Conservation (phyloP, 2,113 vertebrate species). For the Mormyrus iriodes region DNA sequence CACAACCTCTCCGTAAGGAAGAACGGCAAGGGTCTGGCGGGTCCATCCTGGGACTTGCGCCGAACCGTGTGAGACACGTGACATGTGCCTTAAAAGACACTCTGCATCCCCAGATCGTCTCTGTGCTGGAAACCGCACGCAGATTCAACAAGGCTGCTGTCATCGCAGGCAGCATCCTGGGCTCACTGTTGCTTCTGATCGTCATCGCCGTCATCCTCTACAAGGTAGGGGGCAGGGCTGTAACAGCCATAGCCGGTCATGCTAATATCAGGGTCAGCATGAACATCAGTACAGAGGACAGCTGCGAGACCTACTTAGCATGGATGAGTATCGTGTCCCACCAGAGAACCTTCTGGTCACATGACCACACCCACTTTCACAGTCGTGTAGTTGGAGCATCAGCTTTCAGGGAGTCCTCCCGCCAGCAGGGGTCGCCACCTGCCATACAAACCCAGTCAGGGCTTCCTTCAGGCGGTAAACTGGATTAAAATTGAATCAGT, state of each 20-base stretch:
- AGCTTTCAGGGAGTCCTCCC: background rate
- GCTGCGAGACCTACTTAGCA: background rate
- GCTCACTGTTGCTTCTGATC: background rate
- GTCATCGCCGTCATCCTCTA: background rate
- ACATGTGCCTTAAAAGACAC: background rate
- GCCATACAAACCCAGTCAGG: background rate
- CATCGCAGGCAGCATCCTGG: background rate
- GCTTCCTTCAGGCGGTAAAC: too few species aligned
- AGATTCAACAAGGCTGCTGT: background rate
- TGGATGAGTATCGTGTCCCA: background rate
- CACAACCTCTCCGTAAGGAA: constrained; percentile 17
- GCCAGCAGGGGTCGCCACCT: background rate
- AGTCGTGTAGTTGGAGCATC: background rate
- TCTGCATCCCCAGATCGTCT: background rate
- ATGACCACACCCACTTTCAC: background rate
- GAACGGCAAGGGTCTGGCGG: background rate
- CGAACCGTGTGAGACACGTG: background rate
- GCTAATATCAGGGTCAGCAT: background rate
- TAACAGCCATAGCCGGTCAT: too few species aligned
- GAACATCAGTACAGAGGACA: background rate
- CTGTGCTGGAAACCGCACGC: constrained; percentile 2
- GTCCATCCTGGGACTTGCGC: background rate
- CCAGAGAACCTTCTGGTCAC: background rate
- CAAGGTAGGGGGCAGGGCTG: constrained; percentile 15
- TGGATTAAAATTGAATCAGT: too few species aligned